Evolutionary conservation across 2,888 invertebrate species (phyloP).

Genomic region (Eulithis testata): DNA sequence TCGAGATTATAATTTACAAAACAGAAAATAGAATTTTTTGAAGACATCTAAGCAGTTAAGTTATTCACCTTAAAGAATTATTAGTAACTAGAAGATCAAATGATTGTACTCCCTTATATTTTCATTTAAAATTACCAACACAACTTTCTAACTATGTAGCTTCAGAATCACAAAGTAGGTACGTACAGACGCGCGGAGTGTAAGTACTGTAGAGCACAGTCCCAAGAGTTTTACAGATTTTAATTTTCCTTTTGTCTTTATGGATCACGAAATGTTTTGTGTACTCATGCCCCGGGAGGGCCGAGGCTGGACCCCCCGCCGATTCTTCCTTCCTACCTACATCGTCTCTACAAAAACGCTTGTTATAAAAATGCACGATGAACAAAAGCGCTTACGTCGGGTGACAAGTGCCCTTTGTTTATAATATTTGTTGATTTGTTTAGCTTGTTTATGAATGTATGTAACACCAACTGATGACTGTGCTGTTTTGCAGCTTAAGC

Average conservation of each 20-base stretch:
- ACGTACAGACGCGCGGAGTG: slow-evolving; percentile 35
- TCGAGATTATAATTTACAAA: no score
- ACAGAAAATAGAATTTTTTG: no score
- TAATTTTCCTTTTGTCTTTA: slow-evolving; percentile 83
- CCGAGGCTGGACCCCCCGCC: slow-evolving; percentile 72
- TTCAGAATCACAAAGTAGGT: slow-evolving; percentile 7
- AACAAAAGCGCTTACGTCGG: slow-evolving; percentile 80
- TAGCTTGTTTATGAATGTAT: slow-evolving; percentile 72
- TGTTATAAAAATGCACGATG: slow-evolving; percentile 79
- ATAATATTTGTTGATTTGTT: slow-evolving; percentile 81
- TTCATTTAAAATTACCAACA: not conserved
- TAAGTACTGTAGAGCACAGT: slow-evolving; percentile 47
- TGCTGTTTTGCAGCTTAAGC: slow-evolving; percentile 58
- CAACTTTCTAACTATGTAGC: slow-evolving; percentile 20
- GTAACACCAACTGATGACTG: slow-evolving; percentile 71
- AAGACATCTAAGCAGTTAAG: no score
- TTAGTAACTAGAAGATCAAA: no score
- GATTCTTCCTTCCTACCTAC: slow-evolving; percentile 83
- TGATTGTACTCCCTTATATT: no score
- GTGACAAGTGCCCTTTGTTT: slow-evolving; percentile 83
- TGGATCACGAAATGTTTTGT: slow-evolving; percentile 84
- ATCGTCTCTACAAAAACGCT: slow-evolving; percentile 79
- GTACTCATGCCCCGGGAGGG: slow-evolving; percentile 77
- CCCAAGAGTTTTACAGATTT: slow-evolving; percentile 75
- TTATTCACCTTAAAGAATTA: no score